Evolutionary conservation across 2,113 vertebrate species (phyloP).

Genomic region (Phalacrocorax carbo): DNA sequence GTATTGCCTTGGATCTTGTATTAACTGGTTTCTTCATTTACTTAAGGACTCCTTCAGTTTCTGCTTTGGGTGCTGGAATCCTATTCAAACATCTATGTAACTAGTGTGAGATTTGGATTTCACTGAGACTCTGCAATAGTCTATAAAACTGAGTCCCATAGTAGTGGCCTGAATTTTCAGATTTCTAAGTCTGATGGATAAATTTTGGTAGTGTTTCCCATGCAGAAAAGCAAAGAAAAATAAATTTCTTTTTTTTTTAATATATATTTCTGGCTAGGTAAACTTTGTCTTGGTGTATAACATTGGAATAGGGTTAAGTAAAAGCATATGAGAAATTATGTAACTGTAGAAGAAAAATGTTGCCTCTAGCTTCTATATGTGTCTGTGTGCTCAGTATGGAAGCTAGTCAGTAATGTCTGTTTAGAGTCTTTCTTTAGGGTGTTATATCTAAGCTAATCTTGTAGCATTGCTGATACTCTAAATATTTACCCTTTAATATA

Average conservation of each 20-base stretch:
- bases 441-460: not conserved
- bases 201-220: not conserved
- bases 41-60: not conserved
- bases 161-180: not conserved
- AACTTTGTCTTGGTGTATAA: not conserved
- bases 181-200: not conserved
- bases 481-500: not conserved
- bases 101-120: not conserved
- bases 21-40: not conserved
- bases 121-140: not conserved
- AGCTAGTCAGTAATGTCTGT: not conserved
- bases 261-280: not conserved
- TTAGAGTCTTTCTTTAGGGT: not conserved
- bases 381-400: accelerated
- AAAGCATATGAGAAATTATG: not conserved
- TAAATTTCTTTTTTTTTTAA: not conserved
- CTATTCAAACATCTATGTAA: not conserved
- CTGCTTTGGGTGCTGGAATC: not conserved
- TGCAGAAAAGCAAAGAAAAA: not conserved
- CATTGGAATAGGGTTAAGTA: not conserved
- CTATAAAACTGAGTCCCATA: not conserved
- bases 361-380: not conserved
- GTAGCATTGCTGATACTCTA: not conserved
- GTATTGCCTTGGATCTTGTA: not conserved
- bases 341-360: not conserved